These are phyloP conservation scores for Zaprionus bogoriensis DNA, from an alignment of 2,888 invertebrate species.

Conservation along the genomic window DNA sequence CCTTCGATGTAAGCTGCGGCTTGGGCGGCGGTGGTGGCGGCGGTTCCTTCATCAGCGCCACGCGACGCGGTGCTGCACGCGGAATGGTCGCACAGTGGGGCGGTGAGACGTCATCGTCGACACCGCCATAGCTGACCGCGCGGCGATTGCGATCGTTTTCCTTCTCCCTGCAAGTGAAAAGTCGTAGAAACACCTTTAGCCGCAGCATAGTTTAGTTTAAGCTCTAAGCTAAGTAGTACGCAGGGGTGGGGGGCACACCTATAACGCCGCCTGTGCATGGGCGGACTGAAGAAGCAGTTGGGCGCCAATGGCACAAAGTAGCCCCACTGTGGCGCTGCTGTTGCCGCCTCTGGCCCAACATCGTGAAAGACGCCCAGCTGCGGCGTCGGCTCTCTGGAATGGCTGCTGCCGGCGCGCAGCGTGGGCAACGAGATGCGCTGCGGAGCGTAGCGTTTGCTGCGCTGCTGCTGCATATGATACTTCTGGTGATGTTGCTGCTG, in stretches of 20 bases:
- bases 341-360: slow-evolving; percentile 66
- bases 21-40: slow-evolving; percentile 81
- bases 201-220: too few relatives aligned
- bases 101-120: slow-evolving; percentile 62
- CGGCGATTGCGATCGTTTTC: slow-evolving; percentile 82
- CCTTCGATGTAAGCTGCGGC: slow-evolving; percentile 71
- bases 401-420: slow-evolving; percentile 44
- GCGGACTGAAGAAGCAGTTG: slow-evolving; percentile 83
- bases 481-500: slow-evolving; percentile 62
- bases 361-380: slow-evolving; percentile 77
- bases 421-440: slow-evolving; percentile 68
- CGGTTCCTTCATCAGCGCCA: slow-evolving; percentile 81
- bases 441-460: slow-evolving; percentile 46
- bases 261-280: slow-evolving; percentile 72
- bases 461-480: slow-evolving; percentile 32
- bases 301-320: slow-evolving; percentile 85
- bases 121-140: slow-evolving; percentile 81
- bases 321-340: slow-evolving; percentile 84
- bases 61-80: slow-evolving; percentile 81
- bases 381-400: slow-evolving; percentile 55
- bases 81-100: slow-evolving; percentile 77
- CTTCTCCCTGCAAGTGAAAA: slow-evolving; percentile 80
- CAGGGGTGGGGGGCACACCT: too few relatives aligned
- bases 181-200: too few relatives aligned
- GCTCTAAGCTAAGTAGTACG: too few relatives aligned